Evolutionary conservation across 2,888 invertebrate species (phyloP).

Genomic region (Drosophila eohydei): DNA sequence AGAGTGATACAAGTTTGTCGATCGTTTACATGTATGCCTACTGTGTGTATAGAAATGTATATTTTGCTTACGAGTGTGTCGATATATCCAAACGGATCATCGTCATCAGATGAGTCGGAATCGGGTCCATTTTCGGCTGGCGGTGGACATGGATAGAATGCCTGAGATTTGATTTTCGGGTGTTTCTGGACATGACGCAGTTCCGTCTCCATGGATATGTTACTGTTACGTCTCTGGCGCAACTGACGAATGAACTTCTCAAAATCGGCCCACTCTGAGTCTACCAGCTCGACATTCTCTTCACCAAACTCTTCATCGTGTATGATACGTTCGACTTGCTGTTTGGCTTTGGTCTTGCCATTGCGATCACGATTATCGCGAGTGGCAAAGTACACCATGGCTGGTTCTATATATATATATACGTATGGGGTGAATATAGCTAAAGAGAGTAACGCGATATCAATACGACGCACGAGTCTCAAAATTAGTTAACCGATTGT

Average conservation of each 20-base stretch:
- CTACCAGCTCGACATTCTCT: conserved; percentile 84
- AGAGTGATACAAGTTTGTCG: conserved; percentile 30
- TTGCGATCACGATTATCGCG: conserved; percentile 73
- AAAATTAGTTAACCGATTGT: conserved; percentile 18
- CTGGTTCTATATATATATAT: neutral
- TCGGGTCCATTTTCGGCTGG: conserved; percentile 82
- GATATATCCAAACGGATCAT: conserved; percentile 84
- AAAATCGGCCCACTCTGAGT: conserved; percentile 85
- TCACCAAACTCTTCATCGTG: conserved; percentile 85
- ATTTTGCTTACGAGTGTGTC: conserved; percentile 83
- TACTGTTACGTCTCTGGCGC: conserved; percentile 82
- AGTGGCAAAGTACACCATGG: conserved; percentile 72
- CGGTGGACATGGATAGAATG: conserved; percentile 85
- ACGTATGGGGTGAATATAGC: conserved; percentile 3
- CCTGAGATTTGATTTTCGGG: conserved; percentile 82
- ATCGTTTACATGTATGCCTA: neutral
- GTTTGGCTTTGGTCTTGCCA: conserved; percentile 52
- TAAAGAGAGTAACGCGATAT: conserved; percentile 18
- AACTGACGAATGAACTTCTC: conserved; percentile 83
- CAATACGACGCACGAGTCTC: conserved; percentile 28
- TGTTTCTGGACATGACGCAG: conserved; percentile 79
- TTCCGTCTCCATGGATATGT: conserved; percentile 83
- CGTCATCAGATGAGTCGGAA: conserved; percentile 81
- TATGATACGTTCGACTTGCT: conserved; percentile 78
- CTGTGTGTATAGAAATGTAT: neutral